Evolutionary conservation across 2,797 vertebrate genomes (phyloP).

Genomic region (Coregonus sp.): DNA sequence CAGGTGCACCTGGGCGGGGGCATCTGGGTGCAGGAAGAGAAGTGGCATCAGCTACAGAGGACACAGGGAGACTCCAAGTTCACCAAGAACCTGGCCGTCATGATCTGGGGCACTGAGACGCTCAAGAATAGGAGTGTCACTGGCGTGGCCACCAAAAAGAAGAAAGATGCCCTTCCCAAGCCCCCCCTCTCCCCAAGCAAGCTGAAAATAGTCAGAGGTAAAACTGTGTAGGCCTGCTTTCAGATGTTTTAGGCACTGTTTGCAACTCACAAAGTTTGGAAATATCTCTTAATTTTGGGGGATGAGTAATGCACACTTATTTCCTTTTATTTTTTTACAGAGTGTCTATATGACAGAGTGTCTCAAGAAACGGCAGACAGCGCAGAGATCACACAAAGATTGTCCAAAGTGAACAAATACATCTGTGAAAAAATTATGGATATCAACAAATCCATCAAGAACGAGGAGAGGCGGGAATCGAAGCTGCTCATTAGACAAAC

Average conservation of each 20-base stretch:
- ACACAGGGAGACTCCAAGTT: constrained; percentile 99
- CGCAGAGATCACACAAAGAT: constrained; percentile 97
- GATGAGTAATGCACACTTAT: not conserved
- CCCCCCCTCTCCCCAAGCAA: constrained; percentile 98
- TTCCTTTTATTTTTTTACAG: constrained; percentile 56
- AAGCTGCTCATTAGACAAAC: constrained; percentile 88
- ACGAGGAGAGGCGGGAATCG: constrained; percentile 97
- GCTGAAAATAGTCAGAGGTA: constrained; percentile 98
- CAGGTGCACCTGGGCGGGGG: constrained; percentile 97
- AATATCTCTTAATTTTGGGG: not conserved
- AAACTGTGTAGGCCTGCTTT: constrained; percentile 9
- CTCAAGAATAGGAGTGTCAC: constrained; percentile 99
- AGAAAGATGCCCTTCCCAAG: constrained; percentile 97
- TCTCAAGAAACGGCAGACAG: constrained; percentile 98
- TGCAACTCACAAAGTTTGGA: not conserved
- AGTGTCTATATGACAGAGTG: constrained; percentile 99
- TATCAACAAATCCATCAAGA: constrained; percentile 99
- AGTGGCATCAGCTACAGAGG: constrained; percentile 98
- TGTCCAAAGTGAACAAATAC: constrained; percentile 99
- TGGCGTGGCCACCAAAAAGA: constrained; percentile 98
- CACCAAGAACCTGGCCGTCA: constrained; percentile 98
- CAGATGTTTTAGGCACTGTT: not conserved
- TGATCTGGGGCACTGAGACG: constrained; percentile 99
- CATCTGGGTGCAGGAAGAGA: constrained; percentile 99
- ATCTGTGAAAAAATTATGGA: constrained; percentile 99